Conservation (phyloP, 2,888 invertebrate genomes). For the Frankliniella intonsa region DNA sequence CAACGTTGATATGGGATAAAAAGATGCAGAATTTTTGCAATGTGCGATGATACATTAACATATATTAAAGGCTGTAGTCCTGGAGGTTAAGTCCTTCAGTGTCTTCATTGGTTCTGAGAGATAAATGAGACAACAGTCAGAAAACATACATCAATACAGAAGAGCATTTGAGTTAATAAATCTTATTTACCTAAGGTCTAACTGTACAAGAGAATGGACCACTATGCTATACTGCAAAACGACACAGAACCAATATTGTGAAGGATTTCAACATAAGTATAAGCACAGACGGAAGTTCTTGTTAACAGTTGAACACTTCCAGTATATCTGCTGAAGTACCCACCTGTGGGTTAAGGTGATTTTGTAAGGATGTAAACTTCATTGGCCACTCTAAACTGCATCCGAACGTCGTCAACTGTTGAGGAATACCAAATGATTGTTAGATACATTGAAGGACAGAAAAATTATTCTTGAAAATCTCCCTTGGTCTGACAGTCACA, state of each 20-base stretch:
- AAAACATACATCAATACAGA: neutral
- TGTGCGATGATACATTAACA: conserved; percentile 14
- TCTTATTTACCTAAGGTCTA: neutral
- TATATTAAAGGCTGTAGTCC: neutral
- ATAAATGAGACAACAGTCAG: neutral
- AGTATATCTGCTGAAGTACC: neutral
- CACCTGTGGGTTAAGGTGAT: conserved; percentile 9
- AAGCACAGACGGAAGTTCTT: neutral
- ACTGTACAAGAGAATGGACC: conserved; percentile 25
- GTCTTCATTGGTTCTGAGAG: conserved; percentile 7
- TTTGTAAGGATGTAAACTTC: conserved; percentile 12
- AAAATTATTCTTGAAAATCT: no score
- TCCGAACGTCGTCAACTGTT: conserved; percentile 1
- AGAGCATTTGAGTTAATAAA: no score
- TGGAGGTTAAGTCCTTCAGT: conserved; percentile 6
- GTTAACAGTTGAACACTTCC: neutral
- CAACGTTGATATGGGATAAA: conserved; percentile 11
- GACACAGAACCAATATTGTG: neutral
- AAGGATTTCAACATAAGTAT: neutral
- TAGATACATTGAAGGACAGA: no score
- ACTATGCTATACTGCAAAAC: neutral
- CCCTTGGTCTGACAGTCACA: no score
- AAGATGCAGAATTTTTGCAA: conserved; percentile 14
- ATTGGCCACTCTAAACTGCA: conserved; percentile 11
- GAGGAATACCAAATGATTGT: neutral